Base-by-base conservation (phyloP, 2,113 vertebrate genomes). In the Rhinichthys klamathensis region DNA sequence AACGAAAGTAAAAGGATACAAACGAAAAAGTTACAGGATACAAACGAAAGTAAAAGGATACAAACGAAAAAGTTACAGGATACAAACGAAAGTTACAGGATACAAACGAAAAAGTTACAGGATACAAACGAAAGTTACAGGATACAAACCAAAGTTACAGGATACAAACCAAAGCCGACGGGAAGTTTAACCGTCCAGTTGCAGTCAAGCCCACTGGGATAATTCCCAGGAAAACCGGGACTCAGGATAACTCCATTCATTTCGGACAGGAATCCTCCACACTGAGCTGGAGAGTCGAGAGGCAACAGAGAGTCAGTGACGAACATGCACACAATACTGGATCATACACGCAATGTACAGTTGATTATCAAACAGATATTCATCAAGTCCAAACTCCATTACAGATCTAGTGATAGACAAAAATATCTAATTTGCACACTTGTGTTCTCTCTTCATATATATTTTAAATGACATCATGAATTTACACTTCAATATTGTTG, bases 221-320 rank as follows among this genome's bases (percentile, higher is more conserved):
- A 99, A 93, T 99, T 99, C 89, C 98, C 98, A 89, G 98, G 97
- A 91, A 97, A 99, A 0, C 97, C 97, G 4, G 97, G 98, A 90
- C 97, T 99, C 84, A 99, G 96, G 80, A 99, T 97, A 76, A 99
- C 97, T 12, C 98, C 96, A 0, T 95, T 98, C 95, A 99, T 97
- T 80, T 98, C 97, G 49, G 95, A 94, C 95, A 97, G 95, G 10
- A 94, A 90, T 83, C 98, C 96, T 23, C 98, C 98, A 87, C 98
- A 99, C 90, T 98, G 96, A 83, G 98, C 98, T 99, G 91, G 8
- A 41, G 41, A 10, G 2, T 41, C 7, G 0, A 15, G 46, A 49
- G 44, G 11, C 44, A 12, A 61, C 27, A 67, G 56, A 73, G 1
- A 38, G 54, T 78, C 15, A 46, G 65, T 35, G 23, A 67, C 44